Base-by-base conservation (phyloP, 64 coral and sea anemone genomes). In the Astreopora myriophthalma region DNA sequence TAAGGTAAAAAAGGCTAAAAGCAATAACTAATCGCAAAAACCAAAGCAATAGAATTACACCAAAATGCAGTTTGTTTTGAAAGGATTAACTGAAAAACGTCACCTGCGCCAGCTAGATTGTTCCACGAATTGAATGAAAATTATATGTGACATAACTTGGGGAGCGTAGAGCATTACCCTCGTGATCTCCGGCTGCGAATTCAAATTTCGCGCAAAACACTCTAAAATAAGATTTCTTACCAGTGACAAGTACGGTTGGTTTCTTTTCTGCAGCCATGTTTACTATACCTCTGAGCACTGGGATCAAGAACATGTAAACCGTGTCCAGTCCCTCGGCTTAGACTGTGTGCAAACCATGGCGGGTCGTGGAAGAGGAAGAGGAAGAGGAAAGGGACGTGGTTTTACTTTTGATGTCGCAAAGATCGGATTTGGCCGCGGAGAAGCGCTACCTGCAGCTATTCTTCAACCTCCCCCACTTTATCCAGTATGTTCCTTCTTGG, bases 341-440 rank as follows among this genome's bases (percentile, higher is more conserved):
- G n/a, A 5, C 39, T 48, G 7, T 24, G 69, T 92, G 12, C 80
- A 95, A 95, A 55, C 12, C 67, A 99, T 99, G 97, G 94, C 97
- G 87, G 97, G 97, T 85, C 94, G 97, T 86, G 97, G 97, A 71
- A 80, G 96, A 25, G 96, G 96, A 17, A 88, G 96, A 25, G 96
- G 96, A 17, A 88, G 97, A 27, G 93, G 95, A 0, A 96, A 52
- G 58, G 86, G 97, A 19, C 25, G 97, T 22, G 90, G 93, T 5
- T 95, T 99, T 76, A 91, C 91, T 0, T 99, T 99, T 88, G 97
- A 99, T 87, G 87, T 99, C 23, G 80, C 86, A 31, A 42, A 76
- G 10, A 76, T 99, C 33, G 97, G 97, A 9, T 91, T 99, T 83
- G 87, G 91, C 29, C 89, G 94, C 75, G 97, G 97, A 62, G 97